Evolutionary conservation across 2,797 vertebrate species (phyloP).

Genomic region (Onychomys torridus): DNA sequence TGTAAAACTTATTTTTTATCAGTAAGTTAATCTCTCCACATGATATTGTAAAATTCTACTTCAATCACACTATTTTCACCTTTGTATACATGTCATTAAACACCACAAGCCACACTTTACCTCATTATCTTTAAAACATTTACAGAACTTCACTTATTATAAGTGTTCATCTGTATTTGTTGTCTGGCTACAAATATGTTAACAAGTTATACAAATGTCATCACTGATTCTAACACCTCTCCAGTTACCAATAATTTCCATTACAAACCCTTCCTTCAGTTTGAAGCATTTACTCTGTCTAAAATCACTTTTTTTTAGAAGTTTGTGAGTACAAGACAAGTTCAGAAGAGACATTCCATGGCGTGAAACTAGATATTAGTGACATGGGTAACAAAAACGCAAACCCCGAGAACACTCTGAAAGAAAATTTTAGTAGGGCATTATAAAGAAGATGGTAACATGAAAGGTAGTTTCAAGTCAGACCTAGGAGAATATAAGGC

Average conservation of each 20-base stretch:
- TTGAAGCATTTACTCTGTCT: slow-evolving; percentile 39
- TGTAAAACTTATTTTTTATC: slow-evolving; percentile 12
- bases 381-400: slow-evolving; percentile 4
- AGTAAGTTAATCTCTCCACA: slow-evolving; percentile 32
- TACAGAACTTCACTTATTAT: not conserved
- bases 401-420: not conserved
- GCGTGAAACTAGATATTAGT: not conserved
- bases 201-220: not conserved
- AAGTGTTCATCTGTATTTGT: slow-evolving; percentile 14
- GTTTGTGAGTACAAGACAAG: not conserved
- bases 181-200: not conserved
- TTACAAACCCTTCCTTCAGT: slow-evolving; percentile 35
- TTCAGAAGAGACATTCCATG: not conserved
- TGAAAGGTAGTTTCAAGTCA: not conserved
- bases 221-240: not conserved
- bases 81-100: slow-evolving; percentile 6
- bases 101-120: not conserved
- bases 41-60: not conserved
- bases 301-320: slow-evolving; percentile 61
- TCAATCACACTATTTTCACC: slow-evolving; percentile 33
- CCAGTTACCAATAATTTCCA: slow-evolving; percentile 21
- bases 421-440: slow-evolving; percentile 15
- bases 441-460: slow-evolving; percentile 13
- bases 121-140: slow-evolving; percentile 37
- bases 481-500: slow-evolving; percentile 35